These are phyloP conservation scores for Poeciliopsis infans DNA, from an alignment of 2,797 vertebrate species.

Conservation along the genomic window DNA sequence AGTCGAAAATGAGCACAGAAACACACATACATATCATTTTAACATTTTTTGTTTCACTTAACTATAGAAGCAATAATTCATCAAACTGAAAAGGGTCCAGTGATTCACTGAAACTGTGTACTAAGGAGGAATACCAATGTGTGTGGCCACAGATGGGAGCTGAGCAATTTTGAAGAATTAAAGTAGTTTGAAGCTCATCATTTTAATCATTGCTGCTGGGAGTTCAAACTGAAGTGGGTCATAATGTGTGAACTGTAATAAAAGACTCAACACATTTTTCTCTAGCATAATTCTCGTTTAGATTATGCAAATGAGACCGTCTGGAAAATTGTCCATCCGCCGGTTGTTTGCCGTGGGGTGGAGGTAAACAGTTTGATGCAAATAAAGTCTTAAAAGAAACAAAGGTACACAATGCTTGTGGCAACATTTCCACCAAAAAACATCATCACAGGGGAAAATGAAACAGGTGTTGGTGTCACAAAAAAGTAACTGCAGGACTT, in stretches of 20 bases:
- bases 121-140: slow-evolving; percentile 20
- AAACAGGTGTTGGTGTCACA: neutral
- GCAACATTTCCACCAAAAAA: neutral
- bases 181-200: neutral
- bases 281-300: neutral
- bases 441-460: neutral
- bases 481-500: no score
- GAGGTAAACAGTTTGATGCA: neutral
- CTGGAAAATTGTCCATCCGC: neutral
- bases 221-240: neutral
- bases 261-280: neutral
- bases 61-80: neutral
- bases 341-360: neutral
- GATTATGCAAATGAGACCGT: neutral
- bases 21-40: no score
- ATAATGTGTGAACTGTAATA: neutral
- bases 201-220: neutral
- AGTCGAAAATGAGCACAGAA: no score
- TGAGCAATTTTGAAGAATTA: neutral
- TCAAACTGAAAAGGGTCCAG: slow-evolving; percentile 22
- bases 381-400: neutral
- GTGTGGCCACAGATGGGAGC: slow-evolving; percentile 6
- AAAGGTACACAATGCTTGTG: neutral
- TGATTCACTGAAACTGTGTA: slow-evolving; percentile 8
- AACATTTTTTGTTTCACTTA: no score